Evolutionary conservation across 1,140 invertebrate species (phyloP).

Genomic region (Augochlora pura): DNA sequence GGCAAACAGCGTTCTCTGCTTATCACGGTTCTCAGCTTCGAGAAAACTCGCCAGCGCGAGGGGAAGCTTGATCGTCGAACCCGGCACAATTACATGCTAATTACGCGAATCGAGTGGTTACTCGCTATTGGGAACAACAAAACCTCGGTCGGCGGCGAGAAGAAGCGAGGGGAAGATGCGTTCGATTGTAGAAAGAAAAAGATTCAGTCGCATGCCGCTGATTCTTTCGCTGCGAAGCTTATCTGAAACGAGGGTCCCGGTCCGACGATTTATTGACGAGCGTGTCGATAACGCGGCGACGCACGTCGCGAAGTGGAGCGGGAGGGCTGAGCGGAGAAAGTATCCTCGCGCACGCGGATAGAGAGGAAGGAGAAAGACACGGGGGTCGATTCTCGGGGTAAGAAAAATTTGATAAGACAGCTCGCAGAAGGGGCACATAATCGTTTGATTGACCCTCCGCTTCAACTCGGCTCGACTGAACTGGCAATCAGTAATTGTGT

Average conservation of each 20-base stretch:
- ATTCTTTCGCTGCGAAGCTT: conserved; percentile 46
- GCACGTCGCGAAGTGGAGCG: neutral
- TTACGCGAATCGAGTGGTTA: conserved; percentile 22
- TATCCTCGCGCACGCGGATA: neutral
- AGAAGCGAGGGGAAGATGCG: neutral
- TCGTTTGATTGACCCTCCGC: conserved; percentile 32
- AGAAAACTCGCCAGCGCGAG: conserved; percentile 27
- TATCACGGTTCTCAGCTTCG: conserved; percentile 7
- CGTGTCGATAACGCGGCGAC: conserved; percentile 37
- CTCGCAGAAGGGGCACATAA: conserved; percentile 23
- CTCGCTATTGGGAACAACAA: conserved; percentile 31
- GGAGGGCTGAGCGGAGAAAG: conserved; percentile 7
- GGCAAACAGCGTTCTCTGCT: neutral
- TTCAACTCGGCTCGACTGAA: conserved; percentile 24
- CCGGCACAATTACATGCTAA: conserved; percentile 41
- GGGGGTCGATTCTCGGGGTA: neutral
- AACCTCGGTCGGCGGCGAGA: neutral
- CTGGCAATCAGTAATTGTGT: conserved; percentile 46
- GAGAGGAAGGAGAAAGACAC: neutral
- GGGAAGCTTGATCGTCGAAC: conserved; percentile 23
- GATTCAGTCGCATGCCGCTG: conserved; percentile 39
- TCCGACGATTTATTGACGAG: conserved; percentile 58
- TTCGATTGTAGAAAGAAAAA: neutral
- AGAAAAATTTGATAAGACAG: conserved; percentile 36
- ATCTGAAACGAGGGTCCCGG: conserved; percentile 23